phyloP scores from a whole-genome alignment of 1,140 invertebrate species.

The Drosophila paulistorum region DNA sequence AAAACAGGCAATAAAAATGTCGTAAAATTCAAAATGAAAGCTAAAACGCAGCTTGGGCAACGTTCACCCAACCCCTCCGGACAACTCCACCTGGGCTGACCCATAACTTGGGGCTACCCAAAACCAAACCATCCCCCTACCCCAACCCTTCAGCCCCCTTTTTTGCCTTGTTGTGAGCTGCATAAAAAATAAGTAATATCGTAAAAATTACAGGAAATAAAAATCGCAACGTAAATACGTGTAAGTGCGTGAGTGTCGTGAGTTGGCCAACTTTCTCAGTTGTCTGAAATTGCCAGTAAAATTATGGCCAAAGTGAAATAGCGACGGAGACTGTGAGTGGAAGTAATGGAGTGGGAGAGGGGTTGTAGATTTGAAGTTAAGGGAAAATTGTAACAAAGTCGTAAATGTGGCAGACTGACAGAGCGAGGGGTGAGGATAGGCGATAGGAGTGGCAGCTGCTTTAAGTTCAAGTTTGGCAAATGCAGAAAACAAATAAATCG shows the following conservation, averaged over 20 bases:
- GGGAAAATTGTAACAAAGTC: slow-evolving; percentile 50
- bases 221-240: slow-evolving; percentile 80
- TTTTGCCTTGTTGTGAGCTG: slow-evolving; percentile 60
- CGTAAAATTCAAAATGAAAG: slow-evolving; percentile 80
- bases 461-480: slow-evolving; percentile 73
- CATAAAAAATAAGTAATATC: slow-evolving; percentile 81
- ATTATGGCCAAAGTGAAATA: slow-evolving; percentile 61
- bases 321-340: slow-evolving; percentile 18
- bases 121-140: too few species aligned
- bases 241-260: slow-evolving; percentile 70
- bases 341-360: background rate
- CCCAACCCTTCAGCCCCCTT: background rate
- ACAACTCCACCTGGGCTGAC: background rate
- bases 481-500: slow-evolving; percentile 57
- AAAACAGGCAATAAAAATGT: slow-evolving; percentile 67
- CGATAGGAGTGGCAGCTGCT: slow-evolving; percentile 16
- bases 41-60: slow-evolving; percentile 53
- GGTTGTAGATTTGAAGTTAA: slow-evolving; percentile 29
- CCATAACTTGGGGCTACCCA: slow-evolving; percentile 1
- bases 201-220: slow-evolving; percentile 81
- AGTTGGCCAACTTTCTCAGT: slow-evolving; percentile 71
- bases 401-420: slow-evolving; percentile 1
- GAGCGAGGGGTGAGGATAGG: background rate
- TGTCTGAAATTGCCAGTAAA: slow-evolving; percentile 74
- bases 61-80: background rate